Evolutionary conservation across 1,140 invertebrate species (phyloP).

Genomic region (Monochamus saltuarius): DNA sequence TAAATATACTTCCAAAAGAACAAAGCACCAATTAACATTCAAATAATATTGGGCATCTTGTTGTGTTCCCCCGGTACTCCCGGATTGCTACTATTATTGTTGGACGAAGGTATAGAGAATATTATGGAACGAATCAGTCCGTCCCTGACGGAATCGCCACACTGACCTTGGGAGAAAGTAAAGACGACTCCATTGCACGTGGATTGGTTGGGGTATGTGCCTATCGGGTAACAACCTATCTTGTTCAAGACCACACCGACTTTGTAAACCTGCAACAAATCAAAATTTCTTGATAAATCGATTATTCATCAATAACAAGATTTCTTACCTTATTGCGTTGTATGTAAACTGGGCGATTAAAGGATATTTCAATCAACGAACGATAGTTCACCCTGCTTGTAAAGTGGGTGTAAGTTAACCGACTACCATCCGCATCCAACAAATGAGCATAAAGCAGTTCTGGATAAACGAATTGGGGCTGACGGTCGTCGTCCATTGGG

Average conservation of each 20-base stretch:
- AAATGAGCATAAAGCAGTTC: constrained; percentile 79
- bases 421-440: constrained; percentile 70
- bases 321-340: constrained; percentile 68
- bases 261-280: constrained; percentile 65
- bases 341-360: constrained; percentile 74
- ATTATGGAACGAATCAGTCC: constrained; percentile 75
- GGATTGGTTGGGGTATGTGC: constrained; percentile 62
- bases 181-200: constrained; percentile 69
- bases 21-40: too few species aligned
- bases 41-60: constrained; percentile 4
- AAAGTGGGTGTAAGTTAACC: constrained; percentile 78
- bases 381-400: constrained; percentile 68
- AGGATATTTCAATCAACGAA: constrained; percentile 72
- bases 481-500: constrained; percentile 51
- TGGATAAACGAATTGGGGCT: constrained; percentile 58
- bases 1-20: too few species aligned
- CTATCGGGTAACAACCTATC: constrained; percentile 74
- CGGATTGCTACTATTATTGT: constrained; percentile 31
- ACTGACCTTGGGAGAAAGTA: constrained; percentile 69
- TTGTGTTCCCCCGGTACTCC: constrained; percentile 35
- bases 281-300: constrained; percentile 3
- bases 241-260: constrained; percentile 80
- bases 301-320: not conserved
- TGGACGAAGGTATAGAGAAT: constrained; percentile 53
- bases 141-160: constrained; percentile 66